Evolutionary conservation across 2,888 invertebrate genomes (phyloP).

Genomic region (Azorinus chamasolen): DNA sequence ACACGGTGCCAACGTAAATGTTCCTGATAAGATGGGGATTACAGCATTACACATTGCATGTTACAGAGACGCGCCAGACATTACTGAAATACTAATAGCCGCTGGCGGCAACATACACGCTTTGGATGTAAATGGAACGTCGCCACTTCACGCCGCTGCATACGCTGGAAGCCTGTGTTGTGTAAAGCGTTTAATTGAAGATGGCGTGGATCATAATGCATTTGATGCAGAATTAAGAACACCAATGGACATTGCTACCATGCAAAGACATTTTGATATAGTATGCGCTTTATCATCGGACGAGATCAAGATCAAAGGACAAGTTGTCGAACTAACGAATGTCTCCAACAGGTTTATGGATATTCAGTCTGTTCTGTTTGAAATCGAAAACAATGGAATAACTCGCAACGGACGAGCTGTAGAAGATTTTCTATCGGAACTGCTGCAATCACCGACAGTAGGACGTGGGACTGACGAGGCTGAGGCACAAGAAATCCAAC

Average conservation of each 20-base stretch:
- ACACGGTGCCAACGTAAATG: conserved; percentile 16
- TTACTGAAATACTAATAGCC: conserved; percentile 22
- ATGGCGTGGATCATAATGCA: conserved; percentile 10
- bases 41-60: conserved; percentile 25
- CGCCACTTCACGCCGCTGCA: too few relatives aligned
- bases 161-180: conserved; percentile 15
- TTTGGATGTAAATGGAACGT: conserved; percentile 19
- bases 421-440: conserved; percentile 1
- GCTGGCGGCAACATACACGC: conserved; percentile 31
- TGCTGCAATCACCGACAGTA: conserved; percentile 17
- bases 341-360: conserved; percentile 20
- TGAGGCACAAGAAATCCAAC: conserved; percentile 49
- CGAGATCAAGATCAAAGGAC: too few relatives aligned
- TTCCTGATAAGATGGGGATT: conserved; percentile 4
- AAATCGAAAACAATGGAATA: conserved; percentile 20
- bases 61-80: not conserved
- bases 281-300: not conserved
- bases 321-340: conserved; percentile 14
- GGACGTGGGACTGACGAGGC: conserved; percentile 27
- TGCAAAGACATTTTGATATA: conserved; percentile 7
- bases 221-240: conserved; percentile 28
- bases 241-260: conserved; percentile 25
- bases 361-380: conserved; percentile 5
- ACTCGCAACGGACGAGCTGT: conserved; percentile 7
- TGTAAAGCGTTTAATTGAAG: too few relatives aligned